Evolutionary conservation across 2,888 invertebrate genomes (phyloP).

Genomic region (Acrobasis repandana): DNA sequence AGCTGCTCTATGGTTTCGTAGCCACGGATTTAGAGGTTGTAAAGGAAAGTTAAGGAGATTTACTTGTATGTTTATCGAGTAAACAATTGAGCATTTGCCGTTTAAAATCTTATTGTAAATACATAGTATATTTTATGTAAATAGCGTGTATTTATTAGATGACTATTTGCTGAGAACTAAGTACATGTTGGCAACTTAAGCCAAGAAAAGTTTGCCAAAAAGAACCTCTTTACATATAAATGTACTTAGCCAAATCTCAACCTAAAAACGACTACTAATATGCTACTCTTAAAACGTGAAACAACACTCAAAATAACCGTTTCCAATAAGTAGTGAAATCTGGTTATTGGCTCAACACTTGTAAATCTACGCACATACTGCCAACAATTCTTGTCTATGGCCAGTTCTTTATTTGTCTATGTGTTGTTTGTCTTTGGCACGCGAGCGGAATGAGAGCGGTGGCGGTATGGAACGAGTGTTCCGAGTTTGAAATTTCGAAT

Average conservation of each 20-base stretch:
- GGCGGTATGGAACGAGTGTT: slow-evolving; percentile 19
- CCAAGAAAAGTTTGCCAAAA: not conserved
- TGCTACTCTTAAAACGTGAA: slow-evolving; percentile 5
- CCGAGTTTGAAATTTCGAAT: slow-evolving; percentile 31
- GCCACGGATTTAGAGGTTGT: slow-evolving; percentile 6
- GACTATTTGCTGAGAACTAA: not conserved
- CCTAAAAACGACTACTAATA: slow-evolving; percentile 15
- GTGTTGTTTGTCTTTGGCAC: slow-evolving; percentile 32
- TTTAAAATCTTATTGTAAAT: slow-evolving; percentile 7
- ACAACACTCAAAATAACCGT: slow-evolving; percentile 21
- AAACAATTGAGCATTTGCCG: slow-evolving; percentile 10
- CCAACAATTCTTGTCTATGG: slow-evolving; percentile 28
- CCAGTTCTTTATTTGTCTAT: slow-evolving; percentile 18
- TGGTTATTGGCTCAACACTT: slow-evolving; percentile 30
- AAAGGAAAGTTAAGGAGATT: slow-evolving; percentile 17
- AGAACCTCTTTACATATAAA: not conserved
- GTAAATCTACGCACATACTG: slow-evolving; percentile 31
- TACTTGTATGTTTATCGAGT: slow-evolving; percentile 5
- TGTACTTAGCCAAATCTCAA: not conserved
- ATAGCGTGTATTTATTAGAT: not conserved
- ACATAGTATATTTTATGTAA: not conserved
- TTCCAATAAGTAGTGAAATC: slow-evolving; percentile 19
- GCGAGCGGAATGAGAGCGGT: slow-evolving; percentile 30
- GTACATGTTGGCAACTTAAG: not conserved
- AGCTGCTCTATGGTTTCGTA: slow-evolving; percentile 23